Base-by-base conservation (phyloP, 2,888 invertebrate species). In the Drosophila mulleri region DNA sequence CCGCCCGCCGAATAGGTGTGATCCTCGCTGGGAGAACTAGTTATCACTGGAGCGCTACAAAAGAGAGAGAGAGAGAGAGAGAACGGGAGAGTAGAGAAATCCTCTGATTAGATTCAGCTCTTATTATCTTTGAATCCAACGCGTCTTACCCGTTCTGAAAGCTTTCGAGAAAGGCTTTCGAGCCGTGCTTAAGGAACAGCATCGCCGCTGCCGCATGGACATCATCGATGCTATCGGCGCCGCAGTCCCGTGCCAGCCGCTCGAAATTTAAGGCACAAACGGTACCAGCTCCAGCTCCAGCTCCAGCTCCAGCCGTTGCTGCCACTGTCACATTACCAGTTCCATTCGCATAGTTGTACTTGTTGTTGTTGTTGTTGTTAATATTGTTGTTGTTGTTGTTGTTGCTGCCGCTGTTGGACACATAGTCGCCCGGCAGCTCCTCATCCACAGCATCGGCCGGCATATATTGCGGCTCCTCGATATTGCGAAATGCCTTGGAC, bases 11-110 rank as follows among this genome's bases (percentile, higher is more conserved):
- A 97, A 94, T 98, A 98, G 60, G 98, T 98, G 93, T 98, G 98
- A 94, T 98, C 98, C 93, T 97, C 97, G 93, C 97, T 97, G 0
- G 98, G 97, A 88, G 96, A 97, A 61, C 96, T 96, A 4, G 97
- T 98, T 85, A 97, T 97, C 79, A 98, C 95, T 85, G 93, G 92
- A 66, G 93, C 91, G 68, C 93, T 91, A 35, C 39, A 4, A 32
- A 29, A 66, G 11, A 32, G 32, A 32, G 9, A 9, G 32, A 14
- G 5, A 14, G 37, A 37, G 37, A 37, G 37, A 14, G 37, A 37
- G 37, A 37, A 5, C 4, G 37, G 6, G 6, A 6, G 16, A 12
- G 14, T 32, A 32, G 32, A 32, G 32, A 9, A 32, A 9, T 32
- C 9, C 37, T 37, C 14, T 14, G 37, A 16, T 16, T 37, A 37